Percentiles rank a stretch among this genome's conserved stretches.
Evolutionary conservation across 2,797 vertebrate genomes (phyloP).

Genomic region (Labeo calbasu): DNA sequence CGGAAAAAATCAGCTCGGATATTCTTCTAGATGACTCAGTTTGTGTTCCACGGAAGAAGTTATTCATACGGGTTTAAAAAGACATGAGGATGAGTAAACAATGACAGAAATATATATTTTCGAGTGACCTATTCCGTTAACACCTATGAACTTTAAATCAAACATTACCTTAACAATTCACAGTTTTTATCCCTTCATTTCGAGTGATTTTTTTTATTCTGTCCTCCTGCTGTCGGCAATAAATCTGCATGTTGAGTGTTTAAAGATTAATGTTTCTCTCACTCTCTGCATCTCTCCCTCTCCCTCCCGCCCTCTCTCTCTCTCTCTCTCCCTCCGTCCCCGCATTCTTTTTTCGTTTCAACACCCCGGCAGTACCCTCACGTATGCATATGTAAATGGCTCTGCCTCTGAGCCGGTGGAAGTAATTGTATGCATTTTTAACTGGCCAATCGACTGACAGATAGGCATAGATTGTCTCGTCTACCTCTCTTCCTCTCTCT

Average conservation of each 20-base stretch:
- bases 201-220: conserved; percentile 62
- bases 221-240: conserved; percentile 64
- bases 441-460: conserved; percentile 89
- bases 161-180: conserved; percentile 55
- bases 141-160: conserved; percentile 50
- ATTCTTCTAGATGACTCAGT: not conserved
- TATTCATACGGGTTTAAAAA: not conserved
- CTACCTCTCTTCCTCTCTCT: conserved; percentile 65
- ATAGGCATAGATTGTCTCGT: conserved; percentile 83
- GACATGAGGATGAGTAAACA: not conserved
- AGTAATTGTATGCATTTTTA: conserved; percentile 92
- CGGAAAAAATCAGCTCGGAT: not conserved
- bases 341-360: conserved; percentile 63
- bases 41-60: not conserved
- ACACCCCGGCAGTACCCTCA: conserved; percentile 77
- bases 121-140: not conserved
- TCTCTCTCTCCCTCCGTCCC: conserved; percentile 49
- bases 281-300: conserved; percentile 54
- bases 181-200: conserved; percentile 44
- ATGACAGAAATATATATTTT: not conserved
- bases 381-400: conserved; percentile 81
- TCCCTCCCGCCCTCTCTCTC: conserved; percentile 57
- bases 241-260: conserved; percentile 77
- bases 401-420: conserved; percentile 79
- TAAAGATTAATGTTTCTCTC: conserved; percentile 86